phyloP scores from a whole-genome alignment of 53 echinoderm and acorn worm genomes.

The Paracentrotus lividus region DNA sequence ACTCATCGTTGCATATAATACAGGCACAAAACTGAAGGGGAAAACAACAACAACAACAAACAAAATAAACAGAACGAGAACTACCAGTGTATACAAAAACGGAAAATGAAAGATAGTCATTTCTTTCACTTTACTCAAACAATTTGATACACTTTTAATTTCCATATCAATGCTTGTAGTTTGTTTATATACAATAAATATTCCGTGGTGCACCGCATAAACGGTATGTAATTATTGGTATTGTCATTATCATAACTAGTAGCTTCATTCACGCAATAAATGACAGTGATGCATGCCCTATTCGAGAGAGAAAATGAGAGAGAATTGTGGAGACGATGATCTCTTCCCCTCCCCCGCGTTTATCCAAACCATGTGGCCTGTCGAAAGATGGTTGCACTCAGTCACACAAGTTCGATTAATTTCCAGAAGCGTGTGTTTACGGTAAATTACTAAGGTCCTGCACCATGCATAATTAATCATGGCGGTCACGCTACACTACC shows the following conservation, averaged over 20 bases:
- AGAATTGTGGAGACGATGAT: not conserved
- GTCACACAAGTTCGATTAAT: slow-evolving; percentile 40
- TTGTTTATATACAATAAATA: too few relatives aligned
- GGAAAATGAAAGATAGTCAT: too few relatives aligned
- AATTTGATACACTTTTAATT: too few relatives aligned
- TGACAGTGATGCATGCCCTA: slow-evolving; percentile 26
- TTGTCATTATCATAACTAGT: not conserved
- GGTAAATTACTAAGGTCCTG: slow-evolving; percentile 47
- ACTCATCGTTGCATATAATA: too few relatives aligned
- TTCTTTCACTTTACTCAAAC: too few relatives aligned
- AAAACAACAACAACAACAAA: too few relatives aligned
- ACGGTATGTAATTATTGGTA: not conserved
- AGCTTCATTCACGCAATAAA: not conserved
- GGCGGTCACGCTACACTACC: slow-evolving; percentile 19
- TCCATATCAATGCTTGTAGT: too few relatives aligned
- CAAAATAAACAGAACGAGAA: too few relatives aligned
- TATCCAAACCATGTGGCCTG: not conserved
- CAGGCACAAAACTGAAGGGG: too few relatives aligned
- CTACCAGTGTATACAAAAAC: too few relatives aligned
- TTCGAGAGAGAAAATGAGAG: not conserved
- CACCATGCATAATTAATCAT: slow-evolving; percentile 49
- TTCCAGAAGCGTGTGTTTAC: slow-evolving; percentile 56
- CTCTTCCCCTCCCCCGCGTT: not conserved
- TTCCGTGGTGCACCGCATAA: not conserved
- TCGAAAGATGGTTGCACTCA: not conserved